Evolutionary conservation across 2,888 invertebrate genomes (phyloP), one percentile per base, ranked within the genome.

Genomic region (Coelopa pilipes): DNA sequence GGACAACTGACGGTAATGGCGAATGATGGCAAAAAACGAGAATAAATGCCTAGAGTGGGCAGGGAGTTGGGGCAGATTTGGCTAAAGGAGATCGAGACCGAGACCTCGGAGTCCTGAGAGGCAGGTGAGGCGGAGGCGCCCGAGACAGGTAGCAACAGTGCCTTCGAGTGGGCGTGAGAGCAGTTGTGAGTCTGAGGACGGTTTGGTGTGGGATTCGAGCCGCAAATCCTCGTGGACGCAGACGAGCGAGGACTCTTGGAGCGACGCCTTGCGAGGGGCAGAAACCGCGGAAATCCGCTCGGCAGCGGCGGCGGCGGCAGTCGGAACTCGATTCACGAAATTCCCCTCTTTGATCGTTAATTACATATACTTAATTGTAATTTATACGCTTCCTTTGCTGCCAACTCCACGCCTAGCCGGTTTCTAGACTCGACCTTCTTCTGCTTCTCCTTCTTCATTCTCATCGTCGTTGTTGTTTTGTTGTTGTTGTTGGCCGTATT

Each of bases 311-410:
- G 66, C 66, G 21, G 12, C 21, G 19, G 66, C 15, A 66, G 17
- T 49, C 21, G 49, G 12, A 66, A 66, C 50, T 66, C 21, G 21
- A 50, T 66, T 45, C 19, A 66, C 17, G 19, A 1, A 47, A 66
- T 21, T 49, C n/a, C 17, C 12, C 19, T 47, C 66, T 63, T 47
- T 71, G 71, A 75, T 73, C 70, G 73, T 75, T 73, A 75, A 75
- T 75, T 75, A 66, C 34, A 34, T 34, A 34, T 49, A 70, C 70
- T 70, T 67, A 75, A 75, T 73, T 75, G 70, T 70, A 62, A 75
- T 68, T 75, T 75, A 73, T 67, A 67, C 21, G 57, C 70, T 24
- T 73, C 55, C 68, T 57, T 63, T 49, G 72, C 15, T 21, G 34
- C 15, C 34, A 53, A 53, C 13, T 19, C 45, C 13, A 50, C 50